A percentile compares a stretch with the other conserved stretches of the same genome.
These are phyloP conservation scores for Manis javanica DNA, from an alignment of 2,797 vertebrate genomes.

Conservation along the genomic window DNA sequence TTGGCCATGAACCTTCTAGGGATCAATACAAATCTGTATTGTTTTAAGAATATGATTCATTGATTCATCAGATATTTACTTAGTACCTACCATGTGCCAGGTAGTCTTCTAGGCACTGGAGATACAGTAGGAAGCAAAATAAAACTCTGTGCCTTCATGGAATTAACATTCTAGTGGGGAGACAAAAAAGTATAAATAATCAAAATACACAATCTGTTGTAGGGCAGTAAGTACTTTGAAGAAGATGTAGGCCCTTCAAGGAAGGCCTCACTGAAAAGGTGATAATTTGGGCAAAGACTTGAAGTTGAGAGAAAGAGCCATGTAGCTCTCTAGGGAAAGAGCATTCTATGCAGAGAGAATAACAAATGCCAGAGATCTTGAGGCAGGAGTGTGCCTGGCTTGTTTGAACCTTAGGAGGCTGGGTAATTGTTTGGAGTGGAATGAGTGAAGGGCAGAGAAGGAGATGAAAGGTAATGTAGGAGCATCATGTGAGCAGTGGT, in stretches of 20 bases:
- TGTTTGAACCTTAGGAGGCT: background rate
- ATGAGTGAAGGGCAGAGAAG: background rate
- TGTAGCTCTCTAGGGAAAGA: background rate
- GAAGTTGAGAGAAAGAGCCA: background rate
- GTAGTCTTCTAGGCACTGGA: background rate
- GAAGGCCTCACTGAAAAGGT: background rate
- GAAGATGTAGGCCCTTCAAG: background rate
- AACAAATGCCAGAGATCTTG: background rate
- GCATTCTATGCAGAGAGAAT: background rate
- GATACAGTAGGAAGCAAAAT: background rate
- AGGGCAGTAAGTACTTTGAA: background rate
- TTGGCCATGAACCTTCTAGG: background rate
- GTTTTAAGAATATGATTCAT: background rate
- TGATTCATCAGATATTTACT: background rate
- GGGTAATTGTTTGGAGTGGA: background rate
- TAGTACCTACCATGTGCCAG: background rate
- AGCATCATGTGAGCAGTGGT: background rate
- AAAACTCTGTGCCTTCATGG: background rate
- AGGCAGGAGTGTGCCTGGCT: background rate
- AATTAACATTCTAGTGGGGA: background rate
- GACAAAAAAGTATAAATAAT: background rate
- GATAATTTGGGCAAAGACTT: background rate
- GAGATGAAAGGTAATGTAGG: background rate
- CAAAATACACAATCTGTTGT: background rate
- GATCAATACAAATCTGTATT: background rate